Percentiles rank a stretch among this genome's conserved stretches.
These are phyloP conservation scores for Drosophila ochracea DNA, from an alignment of 2,888 invertebrate genomes.

Conservation along the genomic window DNA sequence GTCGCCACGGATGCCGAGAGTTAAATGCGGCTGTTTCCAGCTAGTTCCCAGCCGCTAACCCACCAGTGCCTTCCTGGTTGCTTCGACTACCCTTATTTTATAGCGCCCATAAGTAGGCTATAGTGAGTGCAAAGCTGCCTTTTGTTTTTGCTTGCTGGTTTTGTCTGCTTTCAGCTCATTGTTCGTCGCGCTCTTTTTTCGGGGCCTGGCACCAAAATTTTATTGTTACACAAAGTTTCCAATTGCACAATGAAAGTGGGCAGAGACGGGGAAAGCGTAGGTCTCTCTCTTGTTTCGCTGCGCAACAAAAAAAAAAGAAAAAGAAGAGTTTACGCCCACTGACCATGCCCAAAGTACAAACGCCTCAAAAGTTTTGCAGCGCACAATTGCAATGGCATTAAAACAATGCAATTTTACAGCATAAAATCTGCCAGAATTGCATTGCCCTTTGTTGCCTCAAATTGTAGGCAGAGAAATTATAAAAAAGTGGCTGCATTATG, in stretches of 20 bases:
- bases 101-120: constrained; percentile 56
- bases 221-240: constrained; percentile 71
- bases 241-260: constrained; percentile 57
- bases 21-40: constrained; percentile 56
- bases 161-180: constrained; percentile 31
- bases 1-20: constrained; percentile 57
- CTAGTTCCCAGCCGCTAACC: constrained; percentile 3
- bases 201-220: constrained; percentile 47
- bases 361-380: constrained; percentile 53
- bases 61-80: neutral
- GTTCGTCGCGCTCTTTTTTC: constrained; percentile 15
- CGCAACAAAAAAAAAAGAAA: constrained; percentile 4
- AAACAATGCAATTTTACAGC: constrained; percentile 56
- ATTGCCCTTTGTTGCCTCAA: constrained; percentile 38
- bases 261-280: neutral
- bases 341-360: constrained; percentile 18
- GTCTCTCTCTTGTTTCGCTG: neutral
- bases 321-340: constrained; percentile 36
- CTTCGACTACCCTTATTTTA: constrained; percentile 4
- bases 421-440: constrained; percentile 16
- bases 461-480: neutral
- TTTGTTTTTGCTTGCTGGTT: constrained; percentile 32
- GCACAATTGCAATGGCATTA: constrained; percentile 59
- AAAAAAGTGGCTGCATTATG: neutral
- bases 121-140: constrained; percentile 30